Evolutionary conservation across 2,888 invertebrate species (phyloP), one percentile per base, ranked within the genome.

Genomic region (Capitulum mitella): DNA sequence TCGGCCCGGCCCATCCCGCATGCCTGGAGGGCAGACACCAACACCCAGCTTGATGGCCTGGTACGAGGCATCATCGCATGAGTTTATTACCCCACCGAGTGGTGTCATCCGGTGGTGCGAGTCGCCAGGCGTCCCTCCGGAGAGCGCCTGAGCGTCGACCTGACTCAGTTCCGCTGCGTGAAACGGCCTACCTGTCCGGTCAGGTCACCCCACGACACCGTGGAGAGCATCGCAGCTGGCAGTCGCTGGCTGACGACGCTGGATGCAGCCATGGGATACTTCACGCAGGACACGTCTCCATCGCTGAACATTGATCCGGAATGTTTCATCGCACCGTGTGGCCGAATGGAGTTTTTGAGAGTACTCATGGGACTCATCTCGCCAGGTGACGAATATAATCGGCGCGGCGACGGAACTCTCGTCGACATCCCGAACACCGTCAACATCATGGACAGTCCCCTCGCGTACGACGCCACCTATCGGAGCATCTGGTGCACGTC

Each of bases 11-110:
- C 78, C 8, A 61, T 64, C 19, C 79, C 77, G 8, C 77, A 70
- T 74, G 74, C 54, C 79, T 77, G 79, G 77, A 64, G 77, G n/a
- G 77, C 40, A 22, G 70, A 79, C 5, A 75, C 78, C 12, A 75
- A 75, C 76, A 70, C 29, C 14, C 79, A 78, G 74, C 78, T 78
- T 26, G 79, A 79, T 34, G 79, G 58, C 12, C 37, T 48, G 5
- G 61, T 19, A 6, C 43, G 54, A 22, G 78, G 78, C n/a, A 32
- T 79, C 19, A 79, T 78, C 48, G 70, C 29, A 29, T 5, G 22
- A 22, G 78, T 78, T 3, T 54, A 79, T n/a, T 32, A 75, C 29
- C 77, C 78, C 12, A 79, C 61, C 26, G 79, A 77, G 29, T 77
- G 77, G 79, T 77, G 76, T 29, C 79, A 77, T 26, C 79, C 64